phyloP scores from a whole-genome alignment of 2,797 vertebrate species.

The Peromyscus nudipes region DNA sequence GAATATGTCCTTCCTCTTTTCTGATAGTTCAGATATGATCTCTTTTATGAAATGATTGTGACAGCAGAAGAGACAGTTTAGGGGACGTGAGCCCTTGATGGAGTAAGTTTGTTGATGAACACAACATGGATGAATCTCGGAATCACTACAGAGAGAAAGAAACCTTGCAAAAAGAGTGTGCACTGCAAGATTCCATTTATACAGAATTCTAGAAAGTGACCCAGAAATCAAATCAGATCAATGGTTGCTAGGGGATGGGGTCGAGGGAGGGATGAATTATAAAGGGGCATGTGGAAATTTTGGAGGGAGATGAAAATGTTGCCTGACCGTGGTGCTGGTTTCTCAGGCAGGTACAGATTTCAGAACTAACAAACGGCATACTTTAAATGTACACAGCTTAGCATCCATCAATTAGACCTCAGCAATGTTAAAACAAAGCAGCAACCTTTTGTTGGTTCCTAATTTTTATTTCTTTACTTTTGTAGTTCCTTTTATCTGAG shows the following conservation, averaged over 20 bases:
- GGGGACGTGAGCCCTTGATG: slow-evolving; percentile 10
- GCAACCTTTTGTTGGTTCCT: neutral
- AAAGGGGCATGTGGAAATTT: neutral
- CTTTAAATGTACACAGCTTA: neutral
- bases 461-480: neutral
- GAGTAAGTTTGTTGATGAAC: slow-evolving; percentile 56
- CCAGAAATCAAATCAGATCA: slow-evolving; percentile 56
- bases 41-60: slow-evolving; percentile 49
- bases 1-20: neutral
- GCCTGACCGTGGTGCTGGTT: neutral
- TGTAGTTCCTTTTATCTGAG: neutral
- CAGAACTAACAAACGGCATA: neutral
- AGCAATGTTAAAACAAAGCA: neutral
- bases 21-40: slow-evolving; percentile 34
- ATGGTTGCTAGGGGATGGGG: slow-evolving; percentile 38
- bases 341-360: neutral
- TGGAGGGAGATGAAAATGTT: neutral
- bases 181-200: slow-evolving; percentile 9
- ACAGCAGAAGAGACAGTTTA: slow-evolving; percentile 21
- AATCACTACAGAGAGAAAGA: slow-evolving; percentile 28
- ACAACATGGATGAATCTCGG: neutral
- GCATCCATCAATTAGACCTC: neutral
- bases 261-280: neutral
- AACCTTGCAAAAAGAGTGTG: neutral
- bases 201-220: slow-evolving; percentile 64